Conservation (phyloP, 2,797 vertebrate genomes). For the Cryptoprocta ferox region DNA sequence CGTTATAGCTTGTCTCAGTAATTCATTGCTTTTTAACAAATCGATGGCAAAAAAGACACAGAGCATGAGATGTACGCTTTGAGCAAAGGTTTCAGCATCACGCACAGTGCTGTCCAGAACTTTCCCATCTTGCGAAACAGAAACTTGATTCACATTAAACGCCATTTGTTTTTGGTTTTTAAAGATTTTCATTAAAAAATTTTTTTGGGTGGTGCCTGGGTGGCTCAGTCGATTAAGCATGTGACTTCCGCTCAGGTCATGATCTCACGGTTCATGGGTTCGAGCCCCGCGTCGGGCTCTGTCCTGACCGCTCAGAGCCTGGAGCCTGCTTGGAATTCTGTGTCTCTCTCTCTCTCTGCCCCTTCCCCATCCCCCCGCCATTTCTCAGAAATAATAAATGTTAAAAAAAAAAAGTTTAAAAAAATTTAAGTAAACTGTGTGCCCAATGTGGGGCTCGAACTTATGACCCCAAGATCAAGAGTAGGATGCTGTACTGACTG, state of each 20-base stretch:
- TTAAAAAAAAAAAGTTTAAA: not conserved
- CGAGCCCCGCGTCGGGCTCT: accelerated
- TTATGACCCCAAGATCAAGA: not conserved
- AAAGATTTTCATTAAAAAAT: not conserved
- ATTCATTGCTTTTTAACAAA: not conserved
- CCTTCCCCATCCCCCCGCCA: accelerated
- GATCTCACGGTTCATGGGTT: no score
- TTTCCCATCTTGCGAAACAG: not conserved
- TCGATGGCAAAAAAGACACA: not conserved
- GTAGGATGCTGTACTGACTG: not conserved
- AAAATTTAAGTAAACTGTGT: not conserved
- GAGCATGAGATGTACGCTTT: not conserved
- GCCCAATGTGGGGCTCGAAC: not conserved
- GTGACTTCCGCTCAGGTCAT: no score
- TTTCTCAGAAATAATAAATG: no score
- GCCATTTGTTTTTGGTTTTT: not conserved
- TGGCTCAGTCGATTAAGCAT: no score
- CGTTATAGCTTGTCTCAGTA: not conserved
- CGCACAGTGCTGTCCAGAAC: not conserved
- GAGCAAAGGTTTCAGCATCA: not conserved
- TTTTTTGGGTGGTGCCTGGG: no score
- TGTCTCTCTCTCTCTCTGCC: no score
- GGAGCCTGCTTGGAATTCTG: no score
- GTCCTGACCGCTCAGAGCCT: no score
- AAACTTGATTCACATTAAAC: not conserved